A percentile compares a stretch with the other conserved stretches of the same genome.
Conservation (phyloP, 92 coral and sea anemone genomes). For the Porites rus region DNA sequence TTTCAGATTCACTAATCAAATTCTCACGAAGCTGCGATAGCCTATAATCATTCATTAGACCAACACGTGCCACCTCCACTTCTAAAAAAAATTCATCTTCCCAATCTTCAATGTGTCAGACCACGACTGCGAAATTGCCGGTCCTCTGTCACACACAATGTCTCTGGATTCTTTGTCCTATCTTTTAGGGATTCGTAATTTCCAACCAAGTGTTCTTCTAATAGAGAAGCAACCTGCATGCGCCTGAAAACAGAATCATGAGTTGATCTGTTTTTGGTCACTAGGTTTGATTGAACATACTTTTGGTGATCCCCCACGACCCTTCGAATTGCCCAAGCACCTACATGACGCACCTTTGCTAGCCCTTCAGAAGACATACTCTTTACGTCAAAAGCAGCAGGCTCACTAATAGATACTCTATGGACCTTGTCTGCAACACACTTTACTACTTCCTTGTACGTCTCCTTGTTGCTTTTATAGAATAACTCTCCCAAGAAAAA, state of each 20-base stretch:
- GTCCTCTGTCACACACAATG: constrained; percentile 50
- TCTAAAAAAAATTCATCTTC: constrained; percentile 42
- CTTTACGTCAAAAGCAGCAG: constrained; percentile 34
- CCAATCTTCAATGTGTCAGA: constrained; percentile 29
- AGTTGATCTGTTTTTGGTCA: background rate
- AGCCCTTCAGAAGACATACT: constrained; percentile 47
- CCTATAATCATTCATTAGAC: constrained; percentile 8
- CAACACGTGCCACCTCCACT: constrained; percentile 16
- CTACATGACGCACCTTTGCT: constrained; percentile 29
- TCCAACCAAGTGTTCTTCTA: constrained; percentile 36
- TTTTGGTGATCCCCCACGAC: constrained; percentile 22
- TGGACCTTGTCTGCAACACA: constrained; percentile 36
- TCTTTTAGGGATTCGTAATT: constrained; percentile 7
- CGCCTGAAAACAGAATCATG: constrained; percentile 25
- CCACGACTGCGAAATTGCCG: constrained; percentile 36
- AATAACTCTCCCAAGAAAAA: too few species aligned
- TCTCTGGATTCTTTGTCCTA: constrained; percentile 19
- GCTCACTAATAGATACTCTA: constrained; percentile 7
- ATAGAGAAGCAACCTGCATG: background rate
- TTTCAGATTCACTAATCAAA: background rate
- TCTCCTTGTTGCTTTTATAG: too few species aligned
- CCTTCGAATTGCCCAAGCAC: constrained; percentile 45
- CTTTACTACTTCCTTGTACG: constrained; percentile 35
- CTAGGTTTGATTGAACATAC: constrained; percentile 49
- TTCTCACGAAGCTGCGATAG: constrained; percentile 17